A percentile compares a stretch with the other conserved stretches of the same genome.
Conservation (phyloP, 2,113 vertebrate species). For the Dermatemys mawii region DNA sequence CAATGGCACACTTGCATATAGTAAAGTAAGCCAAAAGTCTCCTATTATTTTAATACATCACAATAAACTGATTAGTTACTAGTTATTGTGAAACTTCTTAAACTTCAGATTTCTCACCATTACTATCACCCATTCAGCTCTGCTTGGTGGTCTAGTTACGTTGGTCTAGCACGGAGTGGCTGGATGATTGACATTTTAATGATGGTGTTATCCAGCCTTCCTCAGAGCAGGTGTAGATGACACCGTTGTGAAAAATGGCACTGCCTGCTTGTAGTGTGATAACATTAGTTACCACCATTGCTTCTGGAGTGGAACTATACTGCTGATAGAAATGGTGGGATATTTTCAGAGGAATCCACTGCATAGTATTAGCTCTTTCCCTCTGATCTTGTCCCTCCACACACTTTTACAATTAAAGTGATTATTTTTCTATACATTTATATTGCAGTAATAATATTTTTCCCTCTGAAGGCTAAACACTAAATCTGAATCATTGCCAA, state of each 20-base stretch:
- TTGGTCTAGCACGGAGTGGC: neutral
- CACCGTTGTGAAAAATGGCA: neutral
- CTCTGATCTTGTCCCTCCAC: too few relatives aligned
- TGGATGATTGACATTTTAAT: neutral
- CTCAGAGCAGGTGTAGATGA: neutral
- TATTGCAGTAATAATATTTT: neutral
- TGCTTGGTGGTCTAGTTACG: neutral
- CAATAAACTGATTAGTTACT: neutral
- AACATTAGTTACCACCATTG: neutral
- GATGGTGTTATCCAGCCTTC: neutral
- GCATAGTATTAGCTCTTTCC: too few relatives aligned
- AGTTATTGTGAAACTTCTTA: neutral
- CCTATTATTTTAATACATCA: neutral
- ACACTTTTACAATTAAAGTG: neutral
- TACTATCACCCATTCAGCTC: neutral
- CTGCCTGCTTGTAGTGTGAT: neutral
- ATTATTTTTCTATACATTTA: neutral
- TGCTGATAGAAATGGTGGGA: neutral
- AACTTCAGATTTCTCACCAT: neutral
- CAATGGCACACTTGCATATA: neutral
- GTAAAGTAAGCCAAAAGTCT: neutral
- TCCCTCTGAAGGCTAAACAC: neutral
- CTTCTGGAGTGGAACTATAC: rapidly evolving
- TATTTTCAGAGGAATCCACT: neutral
- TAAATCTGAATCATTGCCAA: neutral